A percentile compares a stretch with the other conserved stretches of the same genome.
Evolutionary conservation across 2,113 vertebrate species (phyloP).

Genomic region (Panurus biarmicus): DNA sequence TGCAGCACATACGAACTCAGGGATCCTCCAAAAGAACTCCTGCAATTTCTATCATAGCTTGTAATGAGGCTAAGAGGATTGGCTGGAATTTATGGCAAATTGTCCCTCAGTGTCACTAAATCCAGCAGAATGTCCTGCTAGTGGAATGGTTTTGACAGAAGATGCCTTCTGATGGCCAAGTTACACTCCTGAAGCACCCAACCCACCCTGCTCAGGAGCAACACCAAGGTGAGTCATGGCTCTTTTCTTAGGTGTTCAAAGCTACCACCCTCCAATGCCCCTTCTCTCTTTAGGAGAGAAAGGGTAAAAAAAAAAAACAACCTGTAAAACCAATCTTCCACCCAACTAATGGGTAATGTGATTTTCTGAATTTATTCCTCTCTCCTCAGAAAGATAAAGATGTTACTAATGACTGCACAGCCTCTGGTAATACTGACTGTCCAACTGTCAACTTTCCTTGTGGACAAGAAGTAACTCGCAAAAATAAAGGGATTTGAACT

Average conservation of each 20-base stretch:
- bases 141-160: not conserved
- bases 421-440: not conserved
- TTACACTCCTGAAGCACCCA: not conserved
- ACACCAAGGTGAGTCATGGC: not conserved
- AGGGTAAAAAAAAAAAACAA: not conserved
- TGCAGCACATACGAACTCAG: not conserved
- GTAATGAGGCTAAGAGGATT: not conserved
- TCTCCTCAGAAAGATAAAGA: not conserved
- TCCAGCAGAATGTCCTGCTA: not conserved
- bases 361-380: not conserved
- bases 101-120: not conserved
- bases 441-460: not conserved
- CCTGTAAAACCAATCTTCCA: not conserved
- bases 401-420: not conserved
- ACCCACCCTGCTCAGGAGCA: fast-evolving
- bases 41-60: not conserved
- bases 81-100: not conserved
- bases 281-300: not conserved
- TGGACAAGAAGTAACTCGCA: not conserved
- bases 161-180: not conserved
- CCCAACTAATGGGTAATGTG: not conserved
- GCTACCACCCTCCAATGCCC: not conserved
- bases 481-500: not conserved
- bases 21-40: not conserved
- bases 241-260: not conserved